Percentiles rank a stretch among this genome's conserved stretches.
phyloP scores from a whole-genome alignment of 2,113 vertebrate species.

The Cephalopholis sonnerati region DNA sequence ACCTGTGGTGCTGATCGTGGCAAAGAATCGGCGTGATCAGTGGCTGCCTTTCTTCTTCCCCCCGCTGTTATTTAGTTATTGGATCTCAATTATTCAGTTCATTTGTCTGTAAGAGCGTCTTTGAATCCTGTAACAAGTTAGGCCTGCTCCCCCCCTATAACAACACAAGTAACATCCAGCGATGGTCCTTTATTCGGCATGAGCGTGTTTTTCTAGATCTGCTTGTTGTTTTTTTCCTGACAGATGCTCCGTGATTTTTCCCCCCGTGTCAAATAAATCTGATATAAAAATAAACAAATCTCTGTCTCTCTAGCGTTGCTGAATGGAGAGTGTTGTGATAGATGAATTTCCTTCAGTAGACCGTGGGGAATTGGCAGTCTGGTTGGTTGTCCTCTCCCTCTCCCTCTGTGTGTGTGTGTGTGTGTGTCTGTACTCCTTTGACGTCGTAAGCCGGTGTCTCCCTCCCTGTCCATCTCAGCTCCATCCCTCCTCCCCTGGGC shows the following conservation, averaged over 20 bases:
- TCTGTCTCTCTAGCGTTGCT: constrained; percentile 39
- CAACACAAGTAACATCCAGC: constrained; percentile 78
- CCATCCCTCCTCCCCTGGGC: constrained; percentile 83
- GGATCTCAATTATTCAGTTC: constrained; percentile 65
- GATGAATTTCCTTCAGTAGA: constrained; percentile 69
- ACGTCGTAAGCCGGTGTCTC: constrained; percentile 89
- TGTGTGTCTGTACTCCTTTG: constrained; percentile 83
- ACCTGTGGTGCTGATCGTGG: constrained; percentile 78
- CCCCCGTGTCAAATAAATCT: constrained; percentile 19
- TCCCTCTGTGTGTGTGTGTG: constrained; percentile 17
- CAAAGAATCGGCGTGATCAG: constrained; percentile 63
- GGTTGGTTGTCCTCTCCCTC: constrained; percentile 67
- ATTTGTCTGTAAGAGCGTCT: constrained; percentile 66
- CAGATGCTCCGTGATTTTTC: constrained; percentile 35
- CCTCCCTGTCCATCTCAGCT: constrained; percentile 85
- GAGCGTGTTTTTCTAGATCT: constrained; percentile 64
- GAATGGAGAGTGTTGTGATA: constrained; percentile 42
- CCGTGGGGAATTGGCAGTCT: constrained; percentile 75
- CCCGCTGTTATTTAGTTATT: constrained; percentile 61
- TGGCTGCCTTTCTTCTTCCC: constrained; percentile 57
- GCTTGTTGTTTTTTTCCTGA: constrained; percentile 58
- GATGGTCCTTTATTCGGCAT: constrained; percentile 77
- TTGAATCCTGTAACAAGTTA: constrained; percentile 73
- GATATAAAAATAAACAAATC: constrained; percentile 59
- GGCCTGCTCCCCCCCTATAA: constrained; percentile 64